Percentiles rank a stretch among this genome's conserved stretches.
These are phyloP conservation scores for Esox lucius DNA, from an alignment of 2,797 vertebrate species.

Conservation along the genomic window DNA sequence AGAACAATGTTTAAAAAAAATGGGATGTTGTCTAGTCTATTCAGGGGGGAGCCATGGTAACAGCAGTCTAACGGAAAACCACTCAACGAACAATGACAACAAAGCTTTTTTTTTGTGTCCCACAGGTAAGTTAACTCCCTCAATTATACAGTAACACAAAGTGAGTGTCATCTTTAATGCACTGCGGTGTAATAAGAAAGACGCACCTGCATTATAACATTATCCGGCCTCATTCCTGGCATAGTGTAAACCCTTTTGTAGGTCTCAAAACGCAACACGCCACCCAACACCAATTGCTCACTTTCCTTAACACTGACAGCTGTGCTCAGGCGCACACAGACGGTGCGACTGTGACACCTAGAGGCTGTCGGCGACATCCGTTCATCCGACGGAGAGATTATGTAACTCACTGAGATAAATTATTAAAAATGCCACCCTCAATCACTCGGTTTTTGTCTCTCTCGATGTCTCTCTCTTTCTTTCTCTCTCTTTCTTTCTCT, in stretches of 20 bases:
- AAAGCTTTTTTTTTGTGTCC: neutral
- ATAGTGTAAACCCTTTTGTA: no score
- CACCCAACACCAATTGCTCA: no score
- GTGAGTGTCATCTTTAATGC: neutral
- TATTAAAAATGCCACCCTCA: neutral
- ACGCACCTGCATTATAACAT: no score
- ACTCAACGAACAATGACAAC: neutral
- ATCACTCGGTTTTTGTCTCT: neutral
- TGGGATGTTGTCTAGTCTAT: neutral
- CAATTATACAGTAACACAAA: neutral
- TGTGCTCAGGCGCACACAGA: neutral
- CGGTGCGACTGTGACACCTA: neutral
- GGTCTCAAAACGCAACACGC: no score
- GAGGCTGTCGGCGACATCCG: neutral
- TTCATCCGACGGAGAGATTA: neutral
- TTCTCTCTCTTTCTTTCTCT: no score
- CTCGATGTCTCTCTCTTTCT: no score
- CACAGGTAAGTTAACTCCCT: neutral
- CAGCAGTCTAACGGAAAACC: neutral
- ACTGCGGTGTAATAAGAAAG: neutral
- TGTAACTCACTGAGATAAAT: neutral
- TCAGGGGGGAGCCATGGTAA: conserved; percentile 1
- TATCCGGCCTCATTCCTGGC: no score
- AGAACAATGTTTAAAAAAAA: neutral
- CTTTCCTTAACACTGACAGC: neutral